Conservation (phyloP, 1,140 invertebrate genomes). For the Drosophila sproati region DNA sequence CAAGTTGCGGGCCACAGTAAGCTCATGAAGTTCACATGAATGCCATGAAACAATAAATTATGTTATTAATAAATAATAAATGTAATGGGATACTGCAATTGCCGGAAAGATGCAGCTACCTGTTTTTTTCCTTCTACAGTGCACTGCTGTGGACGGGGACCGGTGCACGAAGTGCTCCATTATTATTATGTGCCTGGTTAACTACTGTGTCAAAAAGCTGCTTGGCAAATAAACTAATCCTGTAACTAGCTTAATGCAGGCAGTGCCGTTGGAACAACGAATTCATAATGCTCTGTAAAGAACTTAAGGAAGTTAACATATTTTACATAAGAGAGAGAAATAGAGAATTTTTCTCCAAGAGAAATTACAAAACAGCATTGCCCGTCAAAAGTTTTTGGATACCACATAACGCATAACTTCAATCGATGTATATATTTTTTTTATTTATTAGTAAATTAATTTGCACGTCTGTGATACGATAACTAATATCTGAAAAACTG, state of each 20-base stretch:
- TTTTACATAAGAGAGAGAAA: no score
- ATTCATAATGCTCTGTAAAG: constrained; percentile 32
- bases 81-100: constrained; percentile 78
- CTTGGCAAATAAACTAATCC: constrained; percentile 67
- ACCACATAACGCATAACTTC: no score
- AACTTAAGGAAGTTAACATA: background rate
- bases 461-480: background rate
- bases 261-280: background rate
- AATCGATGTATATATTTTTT: no score
- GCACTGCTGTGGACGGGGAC: background rate
- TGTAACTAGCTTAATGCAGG: constrained; percentile 16
- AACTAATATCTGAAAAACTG: background rate
- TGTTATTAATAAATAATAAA: constrained; percentile 85
- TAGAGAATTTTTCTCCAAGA: no score
- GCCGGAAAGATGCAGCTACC: constrained; percentile 64
- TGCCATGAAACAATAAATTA: constrained; percentile 84
- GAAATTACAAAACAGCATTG: no score
- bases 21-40: constrained; percentile 82
- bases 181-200: constrained; percentile 67
- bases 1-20: constrained; percentile 33
- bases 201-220: constrained; percentile 75
- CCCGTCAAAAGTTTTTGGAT: no score
- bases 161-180: constrained; percentile 50
- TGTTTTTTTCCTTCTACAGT: constrained; percentile 52
- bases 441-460: no score